Conservation (phyloP, 2,797 vertebrate species). For the Dryobates pubescens region DNA sequence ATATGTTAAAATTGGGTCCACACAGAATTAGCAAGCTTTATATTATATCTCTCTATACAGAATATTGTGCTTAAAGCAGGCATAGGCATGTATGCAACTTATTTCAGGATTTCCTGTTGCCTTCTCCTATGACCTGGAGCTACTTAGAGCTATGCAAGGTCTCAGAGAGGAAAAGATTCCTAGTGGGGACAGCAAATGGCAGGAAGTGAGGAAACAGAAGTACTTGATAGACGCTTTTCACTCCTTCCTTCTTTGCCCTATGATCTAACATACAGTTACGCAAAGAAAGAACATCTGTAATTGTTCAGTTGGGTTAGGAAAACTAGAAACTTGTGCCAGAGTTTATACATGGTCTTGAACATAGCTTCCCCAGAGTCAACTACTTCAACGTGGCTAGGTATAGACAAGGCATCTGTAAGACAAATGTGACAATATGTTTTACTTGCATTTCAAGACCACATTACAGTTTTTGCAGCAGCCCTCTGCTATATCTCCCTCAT, state of each 20-base stretch:
- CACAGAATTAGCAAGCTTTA: not conserved
- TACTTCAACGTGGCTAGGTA: not conserved
- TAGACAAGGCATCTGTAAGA: not conserved
- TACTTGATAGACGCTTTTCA: constrained; percentile 18
- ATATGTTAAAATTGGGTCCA: not conserved
- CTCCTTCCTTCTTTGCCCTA: constrained; percentile 18
- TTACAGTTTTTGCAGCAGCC: not conserved
- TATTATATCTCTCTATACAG: not conserved
- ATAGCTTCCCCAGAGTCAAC: not conserved
- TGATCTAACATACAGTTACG: not conserved
- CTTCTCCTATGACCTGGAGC: constrained; percentile 36
- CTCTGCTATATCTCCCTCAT: not conserved
- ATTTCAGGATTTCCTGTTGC: constrained; percentile 65
- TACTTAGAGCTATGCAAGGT: constrained; percentile 24
- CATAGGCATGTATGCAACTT: not conserved
- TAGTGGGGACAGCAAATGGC: constrained; percentile 20
- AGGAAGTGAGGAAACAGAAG: constrained; percentile 50
- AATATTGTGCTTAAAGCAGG: not conserved
- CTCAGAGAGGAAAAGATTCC: constrained; percentile 45
- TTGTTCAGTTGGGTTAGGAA: not conserved
- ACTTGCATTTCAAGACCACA: not conserved
- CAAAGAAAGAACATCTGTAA: not conserved
- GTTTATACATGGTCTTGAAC: not conserved
- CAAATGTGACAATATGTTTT: not conserved
- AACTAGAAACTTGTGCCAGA: not conserved